Base-by-base conservation (phyloP, 2,888 invertebrate genomes). In the Folsomia manolachei region DNA sequence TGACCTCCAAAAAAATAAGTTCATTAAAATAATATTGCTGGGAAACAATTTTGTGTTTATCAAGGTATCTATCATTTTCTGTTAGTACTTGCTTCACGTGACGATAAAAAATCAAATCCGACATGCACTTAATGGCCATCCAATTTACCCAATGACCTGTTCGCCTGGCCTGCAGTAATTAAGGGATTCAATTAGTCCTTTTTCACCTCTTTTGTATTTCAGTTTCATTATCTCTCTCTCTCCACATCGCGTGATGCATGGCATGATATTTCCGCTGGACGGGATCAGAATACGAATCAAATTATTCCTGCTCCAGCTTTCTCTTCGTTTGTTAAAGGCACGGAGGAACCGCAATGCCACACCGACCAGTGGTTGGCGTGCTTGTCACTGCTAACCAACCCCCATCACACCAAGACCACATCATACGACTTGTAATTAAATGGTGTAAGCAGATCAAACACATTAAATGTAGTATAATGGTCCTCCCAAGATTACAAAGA, bases 161-260 rank as follows among this genome's bases (percentile, higher is more conserved):
- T n/a, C n/a, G n/a, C n/a, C n/a, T n/a, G 39, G 39, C 39, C 23
- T 23, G 62, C n/a, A n/a, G n/a, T 25, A 62, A 62, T 62, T 25
- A 62, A 24, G 7, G 62, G 24, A 25, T 62, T 25, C 62, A 23
- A 62, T 25, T 24, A 25, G 24, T 9, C 19, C 11, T 19, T n/a
- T 11, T 25, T 62, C 62, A 19, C 24, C 62, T 62, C n/a, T 24
- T 14, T 62, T 62, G 24, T 25, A 23, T 24, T n/a, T 7, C 21
- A 7, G 4, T 25, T 62, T 25, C 62, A 23, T 62, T 62, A 23
- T 2, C 60, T 19, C 19, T 60, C 19, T 7, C 19, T n/a, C n/a
- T n/a, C n/a, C 9, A 7, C 60, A 60, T 62, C 62, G 62, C 56
- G 56, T 56, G 56, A 56, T 18, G 18, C 56, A 56, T 51, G 51